Base-by-base conservation (phyloP, 2,888 invertebrate species). In the Leptogaster cylindrica region DNA sequence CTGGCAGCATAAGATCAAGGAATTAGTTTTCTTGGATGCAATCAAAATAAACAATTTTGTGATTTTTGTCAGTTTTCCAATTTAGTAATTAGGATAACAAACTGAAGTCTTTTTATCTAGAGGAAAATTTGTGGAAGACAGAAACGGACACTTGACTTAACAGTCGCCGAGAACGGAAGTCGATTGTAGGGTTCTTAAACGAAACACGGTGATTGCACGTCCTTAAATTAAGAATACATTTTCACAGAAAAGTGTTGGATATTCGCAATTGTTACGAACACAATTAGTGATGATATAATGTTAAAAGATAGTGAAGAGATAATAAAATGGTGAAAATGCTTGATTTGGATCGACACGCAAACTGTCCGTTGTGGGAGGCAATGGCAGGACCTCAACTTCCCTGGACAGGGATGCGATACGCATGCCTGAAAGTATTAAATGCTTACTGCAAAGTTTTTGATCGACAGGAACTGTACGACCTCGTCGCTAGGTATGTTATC, bases 371-470 rank as follows among this genome's bases (percentile, higher is more conserved):
- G 82, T 83, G 84, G 76, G 84, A 85, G 75, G 86, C 85, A 70
- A 77, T 86, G 82, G 77, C 78, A 67, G 78, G 76, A 67, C 74
- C 83, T 65, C 75, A 78, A 66, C 82, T 88, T 72, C 88, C 89
- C 70, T 93, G 92, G 93, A 88, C 89, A n/a, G 93, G 92, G 50
- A 85, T 93, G 77, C 88, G 88, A 76, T 89, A 91, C 81, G 89
- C 91, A 72, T 93, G 93, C 80, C 85, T 93, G 72, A 88, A 91
- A 82, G 89, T 93, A 66, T 84, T 93, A 69, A 90, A 91, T 76
- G 85, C 93, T 66, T 93, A 93, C 83, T 92, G 92, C 83, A 93
- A 92, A 81, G 92, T 92, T 74, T 93, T 93, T 82, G 90, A 91
- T 77, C 88, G 89, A 77, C 88, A 88, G 80, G 90, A 91, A 83